These are phyloP conservation scores for Zaprionus taronus DNA, from an alignment of 1,140 invertebrate genomes.

Conservation along the genomic window DNA sequence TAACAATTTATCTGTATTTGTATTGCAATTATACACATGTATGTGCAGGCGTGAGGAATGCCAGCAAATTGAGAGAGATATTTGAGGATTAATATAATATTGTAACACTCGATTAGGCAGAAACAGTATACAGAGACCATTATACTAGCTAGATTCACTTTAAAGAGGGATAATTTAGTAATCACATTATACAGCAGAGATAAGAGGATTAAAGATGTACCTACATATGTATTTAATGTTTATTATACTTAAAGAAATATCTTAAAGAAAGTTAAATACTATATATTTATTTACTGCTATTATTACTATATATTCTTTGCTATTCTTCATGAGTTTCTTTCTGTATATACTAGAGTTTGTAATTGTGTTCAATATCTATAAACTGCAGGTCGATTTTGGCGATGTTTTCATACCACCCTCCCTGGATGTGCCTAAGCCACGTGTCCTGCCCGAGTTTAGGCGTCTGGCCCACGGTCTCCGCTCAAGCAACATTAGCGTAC, in stretches of 20 bases:
- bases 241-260: no score
- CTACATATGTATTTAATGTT: no score
- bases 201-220: no score
- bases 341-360: not conserved
- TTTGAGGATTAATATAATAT: slow-evolving; percentile 1
- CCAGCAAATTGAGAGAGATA: not conserved
- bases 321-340: not conserved
- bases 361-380: not conserved
- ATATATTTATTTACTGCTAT: no score
- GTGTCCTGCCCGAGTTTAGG: slow-evolving; percentile 93
- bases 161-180: no score
- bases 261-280: no score
- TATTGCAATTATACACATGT: not conserved
- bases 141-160: not conserved
- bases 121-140: not conserved
- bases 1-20: not conserved
- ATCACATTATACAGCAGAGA: no score
- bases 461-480: slow-evolving; percentile 93
- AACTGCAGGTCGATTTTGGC: slow-evolving; percentile 92
- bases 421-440: slow-evolving; percentile 90
- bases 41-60: not conserved
- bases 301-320: not conserved
- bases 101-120: not conserved
- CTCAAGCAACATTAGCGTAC: slow-evolving; percentile 95
- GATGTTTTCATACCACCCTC: slow-evolving; percentile 91